Evolutionary conservation across 2,888 invertebrate genomes (phyloP).

Genomic region (Drosophila macrothrix): DNA sequence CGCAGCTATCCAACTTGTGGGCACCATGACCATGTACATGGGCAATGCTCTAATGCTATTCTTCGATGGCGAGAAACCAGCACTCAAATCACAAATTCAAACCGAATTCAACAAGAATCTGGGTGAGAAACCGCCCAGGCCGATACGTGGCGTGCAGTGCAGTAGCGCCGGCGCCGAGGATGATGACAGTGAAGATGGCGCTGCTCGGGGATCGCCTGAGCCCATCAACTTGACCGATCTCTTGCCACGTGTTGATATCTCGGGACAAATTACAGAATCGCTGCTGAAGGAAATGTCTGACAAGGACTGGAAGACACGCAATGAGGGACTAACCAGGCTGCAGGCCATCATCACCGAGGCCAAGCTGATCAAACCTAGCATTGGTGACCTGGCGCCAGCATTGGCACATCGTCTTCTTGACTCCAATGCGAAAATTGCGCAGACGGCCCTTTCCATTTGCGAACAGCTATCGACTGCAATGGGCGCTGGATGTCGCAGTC

Average conservation of each 20-base stretch:
- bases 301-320: conserved; percentile 95
- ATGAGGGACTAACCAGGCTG: conserved; percentile 86
- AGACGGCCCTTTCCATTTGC: conserved; percentile 93
- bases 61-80: conserved; percentile 95
- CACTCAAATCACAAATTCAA: conserved; percentile 93
- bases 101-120: conserved; percentile 93
- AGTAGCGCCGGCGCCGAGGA: conserved; percentile 53
- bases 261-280: conserved; percentile 92
- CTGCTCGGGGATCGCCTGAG: conserved; percentile 76
- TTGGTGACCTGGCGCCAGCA: conserved; percentile 94
- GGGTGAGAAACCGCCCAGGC: conserved; percentile 91
- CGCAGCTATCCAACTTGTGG: conserved; percentile 88
- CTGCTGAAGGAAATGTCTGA: conserved; percentile 93
- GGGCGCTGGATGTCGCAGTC: conserved; percentile 92
- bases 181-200: conserved; percentile 60
- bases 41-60: conserved; percentile 90
- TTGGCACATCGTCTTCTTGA: conserved; percentile 92
- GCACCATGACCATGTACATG: conserved; percentile 92
- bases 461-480: conserved; percentile 92
- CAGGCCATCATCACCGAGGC: conserved; percentile 87
- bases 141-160: conserved; percentile 87
- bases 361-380: conserved; percentile 91
- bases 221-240: conserved; percentile 88
- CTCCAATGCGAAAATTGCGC: conserved; percentile 96
- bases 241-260: conserved; percentile 92